A percentile compares a stretch with the other conserved stretches of the same genome.
phyloP scores from a whole-genome alignment of 2,888 invertebrate species.

The Cheilosia impressa region DNA sequence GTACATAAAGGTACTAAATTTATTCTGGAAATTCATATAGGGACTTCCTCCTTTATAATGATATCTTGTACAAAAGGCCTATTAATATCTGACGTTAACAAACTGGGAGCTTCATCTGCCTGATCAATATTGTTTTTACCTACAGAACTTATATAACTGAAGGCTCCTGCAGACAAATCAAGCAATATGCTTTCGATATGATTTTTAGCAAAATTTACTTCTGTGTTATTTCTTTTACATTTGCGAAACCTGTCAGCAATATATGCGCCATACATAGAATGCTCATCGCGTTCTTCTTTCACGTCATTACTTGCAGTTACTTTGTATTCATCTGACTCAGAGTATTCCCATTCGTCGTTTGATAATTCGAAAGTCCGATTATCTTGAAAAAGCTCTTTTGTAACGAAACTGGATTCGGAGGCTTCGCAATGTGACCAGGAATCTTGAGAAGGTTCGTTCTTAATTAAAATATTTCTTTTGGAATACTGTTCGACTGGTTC shows the following conservation, averaged over 20 bases:
- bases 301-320: no score
- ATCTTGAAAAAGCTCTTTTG: neutral
- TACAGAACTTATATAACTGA: neutral
- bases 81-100: neutral
- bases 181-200: slow-evolving; percentile 20
- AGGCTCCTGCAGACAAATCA: slow-evolving; percentile 14
- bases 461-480: neutral
- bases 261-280: slow-evolving; percentile 29
- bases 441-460: slow-evolving; percentile 2
- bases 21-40: neutral
- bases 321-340: no score
- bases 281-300: neutral
- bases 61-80: neutral
- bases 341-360: neutral
- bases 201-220: slow-evolving; percentile 17
- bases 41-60: neutral
- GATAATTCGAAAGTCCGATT: neutral
- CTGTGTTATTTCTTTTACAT: slow-evolving; percentile 14
- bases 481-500: neutral
- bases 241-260: slow-evolving; percentile 29
- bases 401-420: neutral
- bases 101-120: neutral
- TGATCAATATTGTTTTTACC: no score
- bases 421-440: neutral
- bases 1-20: neutral